These are phyloP conservation scores for Pangasius djambal DNA, from an alignment of 2,797 vertebrate species.

Conservation along the genomic window DNA sequence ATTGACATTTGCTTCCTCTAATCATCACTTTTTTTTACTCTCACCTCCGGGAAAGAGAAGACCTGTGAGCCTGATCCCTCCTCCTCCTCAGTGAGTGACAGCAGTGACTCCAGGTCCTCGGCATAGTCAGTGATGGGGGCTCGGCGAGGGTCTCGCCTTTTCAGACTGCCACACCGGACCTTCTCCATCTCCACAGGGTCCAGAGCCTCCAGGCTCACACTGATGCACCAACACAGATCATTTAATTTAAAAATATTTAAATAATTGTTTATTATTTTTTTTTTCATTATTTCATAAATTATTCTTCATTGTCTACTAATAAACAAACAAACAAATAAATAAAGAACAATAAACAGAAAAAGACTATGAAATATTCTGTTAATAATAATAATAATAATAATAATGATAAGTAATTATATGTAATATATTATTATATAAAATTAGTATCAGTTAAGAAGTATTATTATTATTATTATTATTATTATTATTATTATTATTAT, in stretches of 20 bases:
- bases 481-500: neutral
- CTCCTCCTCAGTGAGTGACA: conserved; percentile 69
- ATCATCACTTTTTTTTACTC: neutral
- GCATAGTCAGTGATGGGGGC: conserved; percentile 67
- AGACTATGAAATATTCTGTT: neutral
- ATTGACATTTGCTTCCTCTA: neutral
- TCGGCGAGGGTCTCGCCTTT: conserved; percentile 63
- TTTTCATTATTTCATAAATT: neutral
- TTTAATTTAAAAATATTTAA: neutral
- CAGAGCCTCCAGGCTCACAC: conserved; percentile 65
- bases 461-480: neutral
- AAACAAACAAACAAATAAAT: neutral
- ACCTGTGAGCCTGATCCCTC: conserved; percentile 33
- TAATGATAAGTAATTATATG: neutral
- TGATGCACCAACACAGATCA: conserved; percentile 37
- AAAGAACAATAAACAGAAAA: neutral
- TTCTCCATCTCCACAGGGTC: conserved; percentile 55
- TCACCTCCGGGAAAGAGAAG: conserved; percentile 52
- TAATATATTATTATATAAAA: neutral
- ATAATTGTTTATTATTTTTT: neutral
- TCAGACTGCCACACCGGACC: conserved; percentile 45
- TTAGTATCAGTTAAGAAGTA: neutral
- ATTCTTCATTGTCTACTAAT: neutral
- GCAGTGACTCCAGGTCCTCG: conserved; percentile 71
- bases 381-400: neutral